These are phyloP conservation scores for Drosophila sechellia DNA, from an alignment of 1,140 invertebrate genomes.

Conservation along the genomic window DNA sequence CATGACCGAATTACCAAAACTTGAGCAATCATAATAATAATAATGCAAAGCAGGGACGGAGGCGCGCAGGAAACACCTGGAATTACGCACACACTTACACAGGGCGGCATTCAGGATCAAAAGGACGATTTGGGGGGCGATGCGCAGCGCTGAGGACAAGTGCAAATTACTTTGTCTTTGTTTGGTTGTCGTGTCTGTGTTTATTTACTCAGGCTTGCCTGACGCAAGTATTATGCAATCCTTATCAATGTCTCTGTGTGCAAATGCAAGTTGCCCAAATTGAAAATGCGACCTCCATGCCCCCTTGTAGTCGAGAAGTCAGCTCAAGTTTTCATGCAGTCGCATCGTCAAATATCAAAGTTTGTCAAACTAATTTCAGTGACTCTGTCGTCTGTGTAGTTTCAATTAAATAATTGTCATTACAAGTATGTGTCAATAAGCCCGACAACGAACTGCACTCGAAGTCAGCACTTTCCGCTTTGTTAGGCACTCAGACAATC, in stretches of 20 bases:
- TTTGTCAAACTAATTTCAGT: conserved; percentile 57
- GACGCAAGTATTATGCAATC: conserved; percentile 33
- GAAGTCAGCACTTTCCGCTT: conserved; percentile 31
- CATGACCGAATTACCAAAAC: conserved; percentile 57
- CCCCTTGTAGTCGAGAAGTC: conserved; percentile 56
- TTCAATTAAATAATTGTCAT: conserved; percentile 66
- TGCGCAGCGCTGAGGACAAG: conserved; percentile 4
- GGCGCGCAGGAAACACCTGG: conserved; percentile 50
- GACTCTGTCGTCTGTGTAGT: conserved; percentile 20
- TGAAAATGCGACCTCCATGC: conserved; percentile 43
- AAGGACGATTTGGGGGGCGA: not conserved
- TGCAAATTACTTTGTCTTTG: conserved; percentile 69
- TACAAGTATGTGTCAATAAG: conserved; percentile 49
- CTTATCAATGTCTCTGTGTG: conserved; percentile 58
- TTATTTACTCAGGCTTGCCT: conserved; percentile 51
- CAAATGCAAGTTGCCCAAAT: conserved; percentile 38
- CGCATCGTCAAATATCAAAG: conserved; percentile 42
- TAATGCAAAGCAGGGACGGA: conserved; percentile 62
- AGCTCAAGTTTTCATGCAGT: conserved; percentile 17
- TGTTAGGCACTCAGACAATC: conserved; percentile 51
- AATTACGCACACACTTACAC: conserved; percentile 33
- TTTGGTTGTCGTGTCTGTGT: conserved; percentile 43
- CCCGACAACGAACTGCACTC: conserved; percentile 29
- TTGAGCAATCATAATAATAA: conserved; percentile 72
- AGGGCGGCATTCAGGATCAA: not conserved